phyloP scores from a whole-genome alignment of 2,113 vertebrate species.

The Uria aalge region DNA sequence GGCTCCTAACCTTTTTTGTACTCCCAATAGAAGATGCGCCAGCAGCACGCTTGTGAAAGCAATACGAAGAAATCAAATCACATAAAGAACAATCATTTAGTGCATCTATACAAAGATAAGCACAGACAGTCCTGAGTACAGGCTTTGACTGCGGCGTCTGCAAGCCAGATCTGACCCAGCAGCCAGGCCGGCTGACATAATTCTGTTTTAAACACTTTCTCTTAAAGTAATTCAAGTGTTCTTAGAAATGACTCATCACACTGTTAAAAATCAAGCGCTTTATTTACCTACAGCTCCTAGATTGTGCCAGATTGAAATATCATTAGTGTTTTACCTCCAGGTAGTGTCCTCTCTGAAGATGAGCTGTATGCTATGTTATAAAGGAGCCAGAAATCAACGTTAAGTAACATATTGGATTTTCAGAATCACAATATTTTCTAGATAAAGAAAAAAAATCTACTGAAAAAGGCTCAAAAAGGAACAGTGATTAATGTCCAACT shows the following conservation, averaged over 20 bases:
- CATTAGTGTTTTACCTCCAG: background rate
- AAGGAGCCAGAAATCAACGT: background rate
- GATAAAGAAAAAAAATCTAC: background rate
- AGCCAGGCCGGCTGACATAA: accelerated
- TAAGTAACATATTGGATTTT: background rate
- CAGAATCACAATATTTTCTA: background rate
- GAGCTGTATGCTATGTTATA: accelerated
- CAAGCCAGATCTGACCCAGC: background rate
- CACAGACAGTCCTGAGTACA: background rate
- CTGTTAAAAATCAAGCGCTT: background rate
- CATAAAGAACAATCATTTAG: background rate
- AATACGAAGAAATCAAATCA: background rate
- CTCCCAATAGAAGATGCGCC: background rate
- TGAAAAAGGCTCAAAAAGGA: background rate
- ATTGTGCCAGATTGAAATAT: background rate
- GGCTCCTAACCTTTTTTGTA: background rate
- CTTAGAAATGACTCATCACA: background rate
- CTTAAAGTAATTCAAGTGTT: background rate
- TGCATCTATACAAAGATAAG: background rate
- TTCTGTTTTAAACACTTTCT: background rate
- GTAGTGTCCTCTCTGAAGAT: background rate
- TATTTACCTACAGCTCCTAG: background rate
- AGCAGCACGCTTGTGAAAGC: background rate
- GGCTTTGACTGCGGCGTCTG: background rate
- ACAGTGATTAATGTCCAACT: background rate